These are phyloP conservation scores for Polydrusus tereticollis DNA, from an alignment of 2,888 invertebrate species.

Conservation along the genomic window DNA sequence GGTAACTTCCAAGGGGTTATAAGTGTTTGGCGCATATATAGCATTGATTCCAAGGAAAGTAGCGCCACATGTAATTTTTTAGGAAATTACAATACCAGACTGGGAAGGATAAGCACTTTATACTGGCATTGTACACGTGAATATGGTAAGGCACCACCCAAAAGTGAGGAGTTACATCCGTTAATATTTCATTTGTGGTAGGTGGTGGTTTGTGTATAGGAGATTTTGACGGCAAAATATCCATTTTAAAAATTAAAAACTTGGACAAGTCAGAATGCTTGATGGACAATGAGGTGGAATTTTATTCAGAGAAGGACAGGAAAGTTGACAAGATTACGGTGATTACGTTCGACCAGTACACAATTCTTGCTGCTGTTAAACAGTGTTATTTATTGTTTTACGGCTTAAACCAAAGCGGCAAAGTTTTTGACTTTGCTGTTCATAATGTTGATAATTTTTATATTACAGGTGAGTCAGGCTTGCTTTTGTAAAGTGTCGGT, in stretches of 20 bases:
- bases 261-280: conserved; percentile 53
- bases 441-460: conserved; percentile 58
- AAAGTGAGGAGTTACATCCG: no score
- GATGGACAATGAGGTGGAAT: conserved; percentile 51
- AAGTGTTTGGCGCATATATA: conserved; percentile 59
- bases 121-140: conserved; percentile 57
- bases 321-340: conserved; percentile 59
- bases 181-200: conserved; percentile 18
- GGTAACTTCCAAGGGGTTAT: conserved; percentile 61
- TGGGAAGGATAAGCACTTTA: conserved; percentile 56
- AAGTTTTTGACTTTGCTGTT: conserved; percentile 56
- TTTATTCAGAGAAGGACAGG: conserved; percentile 57
- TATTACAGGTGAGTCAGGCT: conserved; percentile 58
- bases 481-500: no score
- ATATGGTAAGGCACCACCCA: conserved; percentile 50
- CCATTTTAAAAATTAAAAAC: conserved; percentile 56
- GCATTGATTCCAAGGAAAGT: conserved; percentile 7
- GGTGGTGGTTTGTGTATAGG: conserved; percentile 59
- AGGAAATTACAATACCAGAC: conserved; percentile 54
- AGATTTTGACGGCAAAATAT: conserved; percentile 58
- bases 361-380: conserved; percentile 58
- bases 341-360: conserved; percentile 52
- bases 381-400: conserved; percentile 58
- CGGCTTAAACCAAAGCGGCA: conserved; percentile 56
- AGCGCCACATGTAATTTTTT: conserved; percentile 50